Percentiles rank a stretch among this genome's conserved stretches.
Conservation (phyloP, 2,888 invertebrate genomes). For the Fissipunctia ypsillon region DNA sequence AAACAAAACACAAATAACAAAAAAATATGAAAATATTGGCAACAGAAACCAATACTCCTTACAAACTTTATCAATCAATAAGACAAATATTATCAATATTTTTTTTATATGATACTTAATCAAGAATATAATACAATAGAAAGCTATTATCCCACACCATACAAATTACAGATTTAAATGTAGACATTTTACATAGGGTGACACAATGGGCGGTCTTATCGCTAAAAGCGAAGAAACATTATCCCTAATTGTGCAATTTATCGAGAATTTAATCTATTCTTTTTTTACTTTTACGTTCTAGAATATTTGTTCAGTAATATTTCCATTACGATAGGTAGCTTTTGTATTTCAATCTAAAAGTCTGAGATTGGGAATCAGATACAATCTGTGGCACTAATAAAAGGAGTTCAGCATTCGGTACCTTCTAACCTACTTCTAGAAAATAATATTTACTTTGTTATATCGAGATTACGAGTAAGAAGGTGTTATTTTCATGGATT, state of each 20-base stretch:
- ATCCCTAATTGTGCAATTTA: neutral
- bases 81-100: too few species aligned
- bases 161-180: too few species aligned
- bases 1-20: too few species aligned
- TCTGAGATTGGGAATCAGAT: conserved; percentile 12
- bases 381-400: conserved; percentile 34
- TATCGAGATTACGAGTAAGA: neutral
- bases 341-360: conserved; percentile 26
- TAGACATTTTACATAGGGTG: too few species aligned
- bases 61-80: too few species aligned
- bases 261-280: neutral
- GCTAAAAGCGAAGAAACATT: too few species aligned
- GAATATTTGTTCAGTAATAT: conserved; percentile 1
- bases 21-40: too few species aligned
- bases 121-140: too few species aligned
- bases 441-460: conserved; percentile 17
- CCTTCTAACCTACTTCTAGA: neutral
- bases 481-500: neutral
- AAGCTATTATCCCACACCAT: too few species aligned
- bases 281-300: neutral
- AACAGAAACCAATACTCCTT: too few species aligned
- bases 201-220: too few species aligned
- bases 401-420: conserved; percentile 5
- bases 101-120: too few species aligned
- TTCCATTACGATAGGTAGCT: conserved; percentile 28